Base-by-base conservation (phyloP, 2,797 vertebrate species). In the Nasua narica region DNA sequence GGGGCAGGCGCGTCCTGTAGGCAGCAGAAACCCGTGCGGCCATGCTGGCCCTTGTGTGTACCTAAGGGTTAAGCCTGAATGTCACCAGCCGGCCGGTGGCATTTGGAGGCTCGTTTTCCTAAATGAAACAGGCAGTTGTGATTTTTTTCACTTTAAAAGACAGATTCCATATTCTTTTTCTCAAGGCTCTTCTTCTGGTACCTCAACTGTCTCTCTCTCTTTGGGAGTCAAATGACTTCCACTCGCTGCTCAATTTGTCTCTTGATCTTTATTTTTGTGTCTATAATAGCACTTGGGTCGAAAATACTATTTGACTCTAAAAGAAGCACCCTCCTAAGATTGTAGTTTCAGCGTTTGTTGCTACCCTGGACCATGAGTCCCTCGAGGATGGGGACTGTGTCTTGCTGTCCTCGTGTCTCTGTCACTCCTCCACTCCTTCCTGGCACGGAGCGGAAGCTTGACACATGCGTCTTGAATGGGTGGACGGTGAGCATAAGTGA, bases 31-130 rank as follows among this genome's bases (percentile, higher is more conserved):
- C 15, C 14, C 4, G 18, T 2, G 15, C 5, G 29, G 46, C 37
- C 50, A 35, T 2, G 9, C 15, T 0, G 1, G 15, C 16, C 9
- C 32, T 46, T 52, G 8, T 0, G 1, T n/a, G 4, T 4, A 13
- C 35, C 21, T 40, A 56, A 32, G 16, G 18, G 4, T 40, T 46
- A 16, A 72, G 40, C 48, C 7, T 12, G 27, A 37, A 21, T 29
- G 29, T 60, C 74, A 14, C 52, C 7, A n/a, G 23, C 74, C 46
- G 35, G 35, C 2, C 46, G 19, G 46, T 0, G 12, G 5, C 40
- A 19, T 69, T 58, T 11, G 5, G 27, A 37, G 15, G 67, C 43
- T 82, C 15, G 3, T 52, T 79, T 86, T 74, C 48, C 23, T 82
- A 70, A 89, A 58, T 27, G 69, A 46, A 32, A 25, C 2, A 69